Base-by-base conservation (phyloP, 2,113 vertebrate species). In the Chaetorhynchus papuensis region DNA sequence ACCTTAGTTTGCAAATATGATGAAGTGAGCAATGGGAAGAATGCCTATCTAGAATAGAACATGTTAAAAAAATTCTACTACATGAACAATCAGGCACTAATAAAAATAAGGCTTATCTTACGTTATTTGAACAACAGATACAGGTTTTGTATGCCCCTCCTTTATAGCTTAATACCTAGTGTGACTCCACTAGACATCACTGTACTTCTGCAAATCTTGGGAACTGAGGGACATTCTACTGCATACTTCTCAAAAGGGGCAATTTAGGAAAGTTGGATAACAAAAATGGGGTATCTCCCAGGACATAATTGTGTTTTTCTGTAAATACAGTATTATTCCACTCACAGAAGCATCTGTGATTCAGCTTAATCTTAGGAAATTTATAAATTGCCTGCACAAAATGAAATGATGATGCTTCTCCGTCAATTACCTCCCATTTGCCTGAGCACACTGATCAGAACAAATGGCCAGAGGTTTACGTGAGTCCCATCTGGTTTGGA, bases 401-500 rank as follows among this genome's bases (percentile, higher is more conserved):
- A 45, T 31, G 45, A 68, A 84, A 80, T 22, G 3, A 72, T 6
- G 19, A 64, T 70, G 74, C 28, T 76, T 59, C 59, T 75, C 71
- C 68, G 4, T 92, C 82, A 89, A 84, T 93, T 92, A 90, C 59
- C 78, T 87, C 47, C 68, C 50, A 81, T 85, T 96, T 85, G 70
- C 82, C 70, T 70, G 64, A 89, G 69, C 69, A 31, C 21, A 15
- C 37, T 18, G 49, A 68, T 76, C 11, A 15, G 66, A 93, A 94
- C 13, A 60, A 96, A 90, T 41, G 17, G 60, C 45, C 87, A 93
- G 84, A 96, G 85, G 79, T 94, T 95, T 91, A 87, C 37, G 44
- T 7, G 60, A 96, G 80, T 30, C 83, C 87, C 94, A 91, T 93
- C 85, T 97, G 92, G 57, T 83, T 45, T 92, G 79, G 69, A 79